Evolutionary conservation across 2,113 vertebrate species (phyloP), one percentile per base, ranked within the genome.

Genomic region (Nesogale talazaci): DNA sequence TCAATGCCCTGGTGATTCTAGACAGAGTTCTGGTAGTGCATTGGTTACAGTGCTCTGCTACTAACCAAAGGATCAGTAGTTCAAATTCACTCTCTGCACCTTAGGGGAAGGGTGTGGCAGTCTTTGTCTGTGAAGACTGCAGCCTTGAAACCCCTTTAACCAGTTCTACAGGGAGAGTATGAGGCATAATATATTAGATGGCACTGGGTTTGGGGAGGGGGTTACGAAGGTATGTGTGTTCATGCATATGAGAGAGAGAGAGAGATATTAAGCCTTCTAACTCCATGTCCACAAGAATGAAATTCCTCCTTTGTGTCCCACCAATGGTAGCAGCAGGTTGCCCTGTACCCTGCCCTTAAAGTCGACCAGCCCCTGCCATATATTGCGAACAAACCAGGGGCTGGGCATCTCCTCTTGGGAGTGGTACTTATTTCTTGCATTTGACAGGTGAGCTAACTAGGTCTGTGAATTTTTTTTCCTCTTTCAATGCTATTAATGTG

Each of bases 401-500:
- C 3, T 29, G 61, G 34, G 38, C 69, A 27, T 94, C 94, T 65
- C 63, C 42, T 92, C 86, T 65, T 75, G 31, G 31, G 3, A 38
- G 2, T 67, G 63, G 17, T 67, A n/a, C 22, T 89, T 36, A 34
- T 84, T 90, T 63, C 36, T 52, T 56, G 36, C n/a, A 34, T 46
- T 52, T 75, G 83, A 76, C 4, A 29, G 12, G 16, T 14, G 36
- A 59, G 52, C 63, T 92, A 34, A 36, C 15, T 88, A 65, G 42
- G 34, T 22, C 57, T 1, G 34, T 29, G 72, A 72, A 59, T 76
- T 79, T 57, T 74, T 59, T 61, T 61, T 27, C 23, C 17, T 27
- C 23, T 83, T 75, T 57, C 34, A 83, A 75, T 81, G 77, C 20
- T 87, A 19, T 87, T 96, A 94, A 95, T 34, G 40, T 61, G 85